phyloP scores from a whole-genome alignment of 2,888 invertebrate species.

The Heliconius charithonia region DNA sequence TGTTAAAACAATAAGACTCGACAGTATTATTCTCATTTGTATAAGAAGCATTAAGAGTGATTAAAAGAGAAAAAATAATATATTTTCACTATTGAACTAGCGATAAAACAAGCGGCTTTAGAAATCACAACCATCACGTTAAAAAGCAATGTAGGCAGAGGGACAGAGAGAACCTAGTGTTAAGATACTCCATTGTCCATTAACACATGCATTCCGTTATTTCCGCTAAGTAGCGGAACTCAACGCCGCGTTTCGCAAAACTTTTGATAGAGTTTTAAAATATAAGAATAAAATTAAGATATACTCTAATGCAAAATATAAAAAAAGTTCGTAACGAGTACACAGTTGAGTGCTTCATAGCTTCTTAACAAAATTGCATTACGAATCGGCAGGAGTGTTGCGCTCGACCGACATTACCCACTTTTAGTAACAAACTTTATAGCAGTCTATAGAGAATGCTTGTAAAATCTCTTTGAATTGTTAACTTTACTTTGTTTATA shows the following conservation, averaged over 20 bases:
- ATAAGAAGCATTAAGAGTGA: no score
- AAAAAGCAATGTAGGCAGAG: no score
- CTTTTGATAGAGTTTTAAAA: not conserved
- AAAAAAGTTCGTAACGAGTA: not conserved
- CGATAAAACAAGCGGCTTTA: not conserved
- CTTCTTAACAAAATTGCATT: constrained; percentile 18
- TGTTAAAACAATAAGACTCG: no score
- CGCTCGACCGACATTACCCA: constrained; percentile 9
- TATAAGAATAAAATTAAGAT: not conserved
- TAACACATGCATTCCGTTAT: no score
- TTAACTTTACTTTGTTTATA: not conserved
- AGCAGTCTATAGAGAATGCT: not conserved
- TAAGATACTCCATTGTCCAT: no score
- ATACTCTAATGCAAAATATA: not conserved
- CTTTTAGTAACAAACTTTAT: constrained; percentile 6
- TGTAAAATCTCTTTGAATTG: not conserved
- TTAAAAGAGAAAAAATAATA: no score
- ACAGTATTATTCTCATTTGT: no score
- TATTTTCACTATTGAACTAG: no score
- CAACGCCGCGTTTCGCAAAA: no score
- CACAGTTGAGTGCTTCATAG: not conserved
- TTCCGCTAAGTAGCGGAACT: no score
- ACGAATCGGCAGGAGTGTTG: not conserved
- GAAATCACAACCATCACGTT: not conserved
- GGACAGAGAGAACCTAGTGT: no score